Base-by-base conservation (phyloP, 2,113 vertebrate genomes). In the Tupaia tana region DNA sequence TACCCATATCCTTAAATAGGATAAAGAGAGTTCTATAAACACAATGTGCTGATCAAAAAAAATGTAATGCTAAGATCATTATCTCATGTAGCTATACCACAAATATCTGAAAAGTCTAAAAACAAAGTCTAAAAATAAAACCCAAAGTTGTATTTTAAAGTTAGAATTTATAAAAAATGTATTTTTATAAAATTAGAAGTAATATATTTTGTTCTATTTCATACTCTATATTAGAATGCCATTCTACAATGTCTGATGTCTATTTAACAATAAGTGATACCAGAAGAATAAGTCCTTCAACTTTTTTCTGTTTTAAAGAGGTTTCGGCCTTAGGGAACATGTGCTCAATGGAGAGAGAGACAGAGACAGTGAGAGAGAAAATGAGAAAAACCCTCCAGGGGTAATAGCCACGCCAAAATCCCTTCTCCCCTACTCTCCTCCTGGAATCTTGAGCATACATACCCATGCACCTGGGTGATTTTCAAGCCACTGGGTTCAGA, bases 151-250 rank as follows among this genome's bases (percentile, higher is more conserved):
- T 20, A 66, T 59, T 79, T 29, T 58, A 75, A 90, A 87, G 9
- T 71, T 71, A 71, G 15, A 91, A 86, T 63, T 27, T 95, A 0
- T 67, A 43, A 94, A 83, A 95, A 87, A 83, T 59, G 15, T n/a
- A 91, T 43, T 84, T 84, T 70, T 75, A 69, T 88, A 14, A 95
- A 88, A 63, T 84, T 54, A 89, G 59, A 95, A 89, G 69, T 4
- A 88, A 89, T 34, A 71, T 2, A 90, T 66, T 86, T 89, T 77
- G 16, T 34, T 84, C 12, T 67, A 92, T 58, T 67, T 92, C 24
- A 90, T 83, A 90, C 56, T 82, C n/a, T 86, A 67, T 78, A 56
- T 81, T 71, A 93, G 56, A 86, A 94, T 6, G 4, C 12, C 31
- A 88, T 79, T 71, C 69, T 90, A 61, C 31, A 78, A 75, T 66